Base-by-base conservation (phyloP, 1,140 invertebrate genomes). In the Parasteatoda tepidariorum region DNA sequence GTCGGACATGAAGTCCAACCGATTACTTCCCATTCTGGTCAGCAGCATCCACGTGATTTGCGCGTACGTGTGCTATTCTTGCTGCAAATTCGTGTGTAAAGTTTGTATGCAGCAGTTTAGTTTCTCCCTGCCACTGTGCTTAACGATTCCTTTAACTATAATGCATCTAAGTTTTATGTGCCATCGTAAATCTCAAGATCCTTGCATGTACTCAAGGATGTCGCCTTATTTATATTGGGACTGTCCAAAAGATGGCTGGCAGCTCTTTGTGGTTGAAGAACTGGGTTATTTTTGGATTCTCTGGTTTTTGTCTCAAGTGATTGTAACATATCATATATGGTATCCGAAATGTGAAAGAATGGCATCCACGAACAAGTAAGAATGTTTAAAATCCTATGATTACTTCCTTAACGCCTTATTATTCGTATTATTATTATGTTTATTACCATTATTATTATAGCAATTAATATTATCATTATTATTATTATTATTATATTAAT, bases 311-410 rank as follows among this genome's bases (percentile, higher is more conserved):
- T 97, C 96, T 0, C 96, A 98, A 88, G 95, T 96, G 0, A 98
- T 97, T 96, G 95, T 99, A 24, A 96, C 96, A 0, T 90, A 98
- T 57, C 97, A 99, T 87, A 96, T 99, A 61, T 99, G 97, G 97
- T 97, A 94, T 0, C 97, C 97, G 0, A 97, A 98, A 90, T 97
- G 95, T 86, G 97, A 99, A 90, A 93, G 98, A 91, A 91, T 99
- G 82, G 97, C 97, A 0, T 93, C 95, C 5, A 98, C 97, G 0
- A 97, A 99, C 87, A 97, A 98, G 89, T 90, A 86, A 88, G 88
- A 73, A 28, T 15, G 13, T 54, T 7, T 41, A 59, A 18, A 33
- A 62, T 22, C 30, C 55, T 28, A 15, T 38, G 5, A 15, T 75
- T 55, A 67, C n/a, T 57, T 31, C 55, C 9, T 26, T 22, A 48